Conservation (phyloP, 2,113 vertebrate species). For the Excalfactoria chinensis region DNA sequence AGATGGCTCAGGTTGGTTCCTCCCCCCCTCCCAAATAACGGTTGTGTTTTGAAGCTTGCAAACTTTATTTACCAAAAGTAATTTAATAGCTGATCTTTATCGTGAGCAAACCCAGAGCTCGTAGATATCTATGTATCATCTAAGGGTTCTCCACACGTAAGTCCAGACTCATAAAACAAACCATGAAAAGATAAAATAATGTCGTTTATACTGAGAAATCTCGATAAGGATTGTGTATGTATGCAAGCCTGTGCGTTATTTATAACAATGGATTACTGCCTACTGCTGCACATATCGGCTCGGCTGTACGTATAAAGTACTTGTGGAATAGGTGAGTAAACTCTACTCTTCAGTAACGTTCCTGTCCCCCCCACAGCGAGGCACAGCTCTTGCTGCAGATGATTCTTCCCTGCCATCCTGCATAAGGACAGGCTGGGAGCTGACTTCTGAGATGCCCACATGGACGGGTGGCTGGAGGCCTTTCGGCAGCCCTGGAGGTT, state of each 20-base stretch:
- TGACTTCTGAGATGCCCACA: slow-evolving; percentile 24
- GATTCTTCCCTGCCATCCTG: neutral
- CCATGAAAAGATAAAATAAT: neutral
- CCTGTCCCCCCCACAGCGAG: neutral
- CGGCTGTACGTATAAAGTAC: neutral
- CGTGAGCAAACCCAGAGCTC: neutral
- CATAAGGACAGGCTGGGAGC: neutral
- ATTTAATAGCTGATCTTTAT: neutral
- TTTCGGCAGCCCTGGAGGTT: neutral
- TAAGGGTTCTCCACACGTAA: neutral
- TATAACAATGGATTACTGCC: neutral
- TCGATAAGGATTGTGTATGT: neutral
- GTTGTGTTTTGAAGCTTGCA: neutral
- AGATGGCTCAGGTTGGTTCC: neutral
- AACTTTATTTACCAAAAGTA: slow-evolving; percentile 2
- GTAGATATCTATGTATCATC: neutral
- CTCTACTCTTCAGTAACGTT: neutral
- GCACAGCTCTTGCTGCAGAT: neutral
- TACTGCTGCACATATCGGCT: neutral
- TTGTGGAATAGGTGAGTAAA: neutral
- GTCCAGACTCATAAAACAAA: neutral
- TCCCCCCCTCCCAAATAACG: neutral
- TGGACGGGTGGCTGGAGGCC: neutral
- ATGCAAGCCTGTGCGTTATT: neutral
- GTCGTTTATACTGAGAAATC: neutral